A percentile compares a stretch with the other conserved stretches of the same genome.
phyloP scores from a whole-genome alignment of 2,113 vertebrate species.

The Laticauda colubrina region DNA sequence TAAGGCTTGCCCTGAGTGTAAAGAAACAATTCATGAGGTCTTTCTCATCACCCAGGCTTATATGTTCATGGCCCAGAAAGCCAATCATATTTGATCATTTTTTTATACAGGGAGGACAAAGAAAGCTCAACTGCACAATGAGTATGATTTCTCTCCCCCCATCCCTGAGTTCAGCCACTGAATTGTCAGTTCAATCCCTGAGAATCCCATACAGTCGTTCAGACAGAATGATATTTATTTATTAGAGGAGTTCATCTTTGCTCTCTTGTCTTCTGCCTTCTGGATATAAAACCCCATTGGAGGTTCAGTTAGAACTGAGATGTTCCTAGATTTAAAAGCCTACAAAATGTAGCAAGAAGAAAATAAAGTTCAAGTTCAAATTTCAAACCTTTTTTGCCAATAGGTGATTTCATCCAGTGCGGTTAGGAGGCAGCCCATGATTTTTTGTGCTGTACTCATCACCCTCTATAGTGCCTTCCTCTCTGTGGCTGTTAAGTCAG shows the following conservation, averaged over 20 bases:
- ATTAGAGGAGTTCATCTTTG: not conserved
- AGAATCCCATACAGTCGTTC: not conserved
- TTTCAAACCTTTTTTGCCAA: too few species aligned
- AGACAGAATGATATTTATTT: too few species aligned
- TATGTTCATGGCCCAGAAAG: not conserved
- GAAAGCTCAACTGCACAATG: not conserved
- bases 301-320: not conserved
- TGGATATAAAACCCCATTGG: not conserved
- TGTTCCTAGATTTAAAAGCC: not conserved
- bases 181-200: not conserved
- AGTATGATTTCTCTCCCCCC: not conserved
- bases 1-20: not conserved
- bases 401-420: too few species aligned
- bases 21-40: not conserved
- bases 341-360: not conserved
- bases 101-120: not conserved
- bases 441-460: too few species aligned
- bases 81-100: not conserved
- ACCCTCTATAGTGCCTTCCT: too few species aligned
- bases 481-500: too few species aligned
- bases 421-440: too few species aligned
- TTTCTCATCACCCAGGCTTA: not conserved
- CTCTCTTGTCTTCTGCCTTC: not conserved
- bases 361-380: too few species aligned
- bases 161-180: not conserved